Base-by-base conservation (phyloP, 1,140 invertebrate species). In the Calliopsis andreniformis region DNA sequence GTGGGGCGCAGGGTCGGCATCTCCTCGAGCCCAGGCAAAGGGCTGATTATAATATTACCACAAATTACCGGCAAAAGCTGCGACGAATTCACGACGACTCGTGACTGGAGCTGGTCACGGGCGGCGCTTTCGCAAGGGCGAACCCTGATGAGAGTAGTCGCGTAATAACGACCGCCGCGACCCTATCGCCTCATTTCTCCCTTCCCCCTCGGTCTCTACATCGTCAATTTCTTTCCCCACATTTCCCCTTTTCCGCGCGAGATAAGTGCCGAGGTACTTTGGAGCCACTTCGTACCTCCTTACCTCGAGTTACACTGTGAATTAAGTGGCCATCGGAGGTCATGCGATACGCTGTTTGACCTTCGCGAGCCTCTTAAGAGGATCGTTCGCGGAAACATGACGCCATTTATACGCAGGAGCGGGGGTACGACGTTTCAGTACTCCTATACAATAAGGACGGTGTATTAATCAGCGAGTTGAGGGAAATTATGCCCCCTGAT, bases 41-140 rank as follows among this genome's bases (percentile, higher is more conserved):
- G 75, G 67, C 72, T 87, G 81, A 83, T 88, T 87, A 87, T 86
- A 86, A 86, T 88, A 87, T 87, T 88, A 87, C 79, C 80, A 82
- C 72, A 88, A 87, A 87, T 88, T 87, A 82, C 85, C 75, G 78
- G 53, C 59, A 78, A 87, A 87, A 76, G 45, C 77, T 85, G 83
- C 86, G 79, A 88, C 86, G 86, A 82, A 87, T 86, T 79, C 80
- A 63, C 72, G 62, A 80, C 63, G 68, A 77, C 59, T 76, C 72
- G 63, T 63, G 72, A 67, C 62, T 79, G 3, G 70, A 25, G 55
- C 39, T 25, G 58, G 75, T 78, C 69, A 68, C 68, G 64, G n/a
- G 66, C 77, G 72, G 78, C 78, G 56, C 53, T 71, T 71, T 77
- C 72, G 43, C 10, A 62, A 56, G 35, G 69, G 79, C 63, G 68